Conservation (phyloP, 1,140 invertebrate species). For the Maconellicoccus hirsutus region DNA sequence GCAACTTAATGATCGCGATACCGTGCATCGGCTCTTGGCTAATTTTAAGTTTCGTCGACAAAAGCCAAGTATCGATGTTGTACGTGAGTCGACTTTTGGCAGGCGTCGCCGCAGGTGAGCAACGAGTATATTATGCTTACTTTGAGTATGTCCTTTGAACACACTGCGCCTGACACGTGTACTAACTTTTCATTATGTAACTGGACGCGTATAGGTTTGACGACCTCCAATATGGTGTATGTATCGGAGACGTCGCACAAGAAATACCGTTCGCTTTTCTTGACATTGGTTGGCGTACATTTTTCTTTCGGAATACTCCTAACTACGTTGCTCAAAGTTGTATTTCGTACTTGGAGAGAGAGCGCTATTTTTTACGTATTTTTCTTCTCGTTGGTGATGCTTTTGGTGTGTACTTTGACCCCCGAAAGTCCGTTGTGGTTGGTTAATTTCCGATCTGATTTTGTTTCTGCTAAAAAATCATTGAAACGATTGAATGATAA, state of each 20-base stretch:
- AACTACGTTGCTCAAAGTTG: slow-evolving; percentile 35
- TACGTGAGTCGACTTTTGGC: slow-evolving; percentile 40
- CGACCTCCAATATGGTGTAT: slow-evolving; percentile 42
- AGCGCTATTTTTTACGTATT: slow-evolving; percentile 31
- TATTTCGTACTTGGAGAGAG: slow-evolving; percentile 30
- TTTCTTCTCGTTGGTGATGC: slow-evolving; percentile 30
- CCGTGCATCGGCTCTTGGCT: slow-evolving; percentile 48
- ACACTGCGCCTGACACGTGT: background rate
- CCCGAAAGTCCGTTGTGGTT: slow-evolving; percentile 49
- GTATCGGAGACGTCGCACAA: slow-evolving; percentile 45
- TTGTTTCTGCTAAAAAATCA: slow-evolving; percentile 33
- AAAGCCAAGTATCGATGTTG: slow-evolving; percentile 25
- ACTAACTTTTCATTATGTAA: background rate
- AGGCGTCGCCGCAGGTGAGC: slow-evolving; percentile 38
- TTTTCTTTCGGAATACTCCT: slow-evolving; percentile 40
- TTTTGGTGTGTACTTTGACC: background rate
- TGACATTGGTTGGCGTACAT: slow-evolving; percentile 43
- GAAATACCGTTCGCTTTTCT: slow-evolving; percentile 39
- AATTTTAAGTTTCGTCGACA: slow-evolving; percentile 31
- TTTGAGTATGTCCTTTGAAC: background rate
- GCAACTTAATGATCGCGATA: slow-evolving; percentile 42
- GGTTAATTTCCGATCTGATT: slow-evolving; percentile 31
- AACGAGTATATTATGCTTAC: background rate
- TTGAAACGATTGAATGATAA: slow-evolving; percentile 37
- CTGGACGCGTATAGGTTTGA: background rate